Evolutionary conservation across 2,797 vertebrate genomes (phyloP), one percentile per base, ranked within the genome.

Genomic region (Orientallactaga sibirica): DNA sequence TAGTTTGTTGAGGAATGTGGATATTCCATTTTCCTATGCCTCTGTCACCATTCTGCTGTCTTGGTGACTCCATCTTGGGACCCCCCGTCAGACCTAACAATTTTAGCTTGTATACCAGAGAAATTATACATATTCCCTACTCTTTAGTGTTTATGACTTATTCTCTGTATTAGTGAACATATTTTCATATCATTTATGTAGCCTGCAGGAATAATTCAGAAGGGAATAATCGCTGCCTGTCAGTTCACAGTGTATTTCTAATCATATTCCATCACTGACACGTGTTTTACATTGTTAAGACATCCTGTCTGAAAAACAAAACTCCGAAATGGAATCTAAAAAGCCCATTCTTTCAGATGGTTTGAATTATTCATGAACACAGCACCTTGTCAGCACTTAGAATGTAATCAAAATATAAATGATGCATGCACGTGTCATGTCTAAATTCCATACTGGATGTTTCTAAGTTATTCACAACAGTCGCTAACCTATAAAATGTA

Each of bases 401-500:
- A 90, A 71, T 95, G 87, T 98, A 98, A 98, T 98, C 97, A 98
- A 98, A 98, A 97, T 97, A 98, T 98, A 98, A 98, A 98, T 98
- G 98, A 98, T 98, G 98, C 97, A 98, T 24, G 96, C 90, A 95
- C 91, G 94, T 95, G 96, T 97, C 85, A 58, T 97, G 97, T 97
- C 97, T 96, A 98, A 98, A 98, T 79, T 96, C 90, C n/a, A 94
- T 77, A 92, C 90, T 61, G 71, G 71, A 89, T 97, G 95, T 97
- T 98, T 92, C 82, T 96, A 94, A 96, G 61, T 93, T 97, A 95
- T 79, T 96, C 84, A 96, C 92, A 88, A 88, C 73, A 78, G 94
- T 93, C 27, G 80, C 78, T 95, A 81, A 97, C 73, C 95, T 92
- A 97, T 92, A 70, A 96, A 92, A 90, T 94, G 79, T 61, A 88